These are phyloP conservation scores for Tapera naevia DNA, from an alignment of 2,797 vertebrate genomes.

Conservation along the genomic window DNA sequence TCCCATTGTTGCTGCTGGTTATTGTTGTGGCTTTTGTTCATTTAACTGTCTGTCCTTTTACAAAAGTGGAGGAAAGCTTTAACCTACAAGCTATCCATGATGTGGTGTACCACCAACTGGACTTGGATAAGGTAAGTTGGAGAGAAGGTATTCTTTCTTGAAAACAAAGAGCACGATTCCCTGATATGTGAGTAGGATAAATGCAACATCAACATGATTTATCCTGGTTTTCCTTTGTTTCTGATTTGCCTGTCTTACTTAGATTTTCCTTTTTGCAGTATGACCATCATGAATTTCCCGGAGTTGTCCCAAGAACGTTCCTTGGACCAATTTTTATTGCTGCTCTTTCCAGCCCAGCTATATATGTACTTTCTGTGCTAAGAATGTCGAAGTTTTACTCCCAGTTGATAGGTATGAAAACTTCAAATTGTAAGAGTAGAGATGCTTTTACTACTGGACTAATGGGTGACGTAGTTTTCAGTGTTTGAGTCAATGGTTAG, in stretches of 20 bases:
- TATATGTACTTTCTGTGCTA: conserved; percentile 80
- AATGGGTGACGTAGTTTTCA: not conserved
- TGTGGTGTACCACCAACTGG: conserved; percentile 87
- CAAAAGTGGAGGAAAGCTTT: conserved; percentile 98
- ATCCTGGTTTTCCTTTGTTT: not conserved
- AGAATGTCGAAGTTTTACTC: conserved; percentile 87
- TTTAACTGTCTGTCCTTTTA: conserved; percentile 87
- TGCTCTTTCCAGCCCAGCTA: conserved; percentile 80
- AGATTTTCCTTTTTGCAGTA: conserved; percentile 80
- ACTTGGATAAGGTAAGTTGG: conserved; percentile 84
- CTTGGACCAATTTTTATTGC: conserved; percentile 89
- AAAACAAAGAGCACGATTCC: not conserved
- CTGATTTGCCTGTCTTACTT: not conserved
- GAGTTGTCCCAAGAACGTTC: conserved; percentile 94
- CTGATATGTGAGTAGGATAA: not conserved
- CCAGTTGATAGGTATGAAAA: conserved; percentile 85
- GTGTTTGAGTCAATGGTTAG: not conserved
- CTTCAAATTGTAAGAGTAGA: not conserved
- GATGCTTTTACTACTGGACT: not conserved
- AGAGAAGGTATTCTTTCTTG: not conserved
- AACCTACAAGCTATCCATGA: conserved; percentile 93
- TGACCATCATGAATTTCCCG: conserved; percentile 95
- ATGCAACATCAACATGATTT: not conserved
- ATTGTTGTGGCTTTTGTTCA: conserved; percentile 78
- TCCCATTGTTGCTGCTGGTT: conserved; percentile 78